These are phyloP conservation scores for Hormiphora californensis DNA, from an alignment of 37 sponge, comb jelly and placozoan genomes.

Conservation along the genomic window DNA sequence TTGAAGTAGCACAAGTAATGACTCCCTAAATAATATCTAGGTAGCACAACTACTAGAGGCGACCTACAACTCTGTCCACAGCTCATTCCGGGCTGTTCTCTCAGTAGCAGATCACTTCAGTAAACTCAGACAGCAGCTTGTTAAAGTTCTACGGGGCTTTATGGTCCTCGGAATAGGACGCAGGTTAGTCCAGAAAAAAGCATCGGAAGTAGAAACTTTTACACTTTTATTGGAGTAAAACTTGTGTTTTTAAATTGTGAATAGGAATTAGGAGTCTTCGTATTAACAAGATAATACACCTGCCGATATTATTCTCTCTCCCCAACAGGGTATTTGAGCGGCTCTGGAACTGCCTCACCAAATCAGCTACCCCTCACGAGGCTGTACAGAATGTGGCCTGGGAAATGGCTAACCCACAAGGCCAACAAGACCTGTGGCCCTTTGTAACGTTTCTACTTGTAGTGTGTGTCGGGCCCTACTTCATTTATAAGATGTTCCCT, in stretches of 20 bases:
- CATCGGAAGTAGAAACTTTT: no score
- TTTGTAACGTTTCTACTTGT: conserved; percentile 57
- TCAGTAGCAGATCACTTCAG: conserved; percentile 61
- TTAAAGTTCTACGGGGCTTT: conserved; percentile 40
- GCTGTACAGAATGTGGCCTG: neutral
- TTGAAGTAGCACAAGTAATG: neutral
- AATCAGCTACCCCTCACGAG: neutral
- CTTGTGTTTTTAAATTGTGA: no score
- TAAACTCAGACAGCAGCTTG: conserved; percentile 30
- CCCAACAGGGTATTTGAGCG: neutral
- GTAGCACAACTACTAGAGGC: conserved; percentile 63
- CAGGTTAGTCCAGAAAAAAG: conserved; percentile 21
- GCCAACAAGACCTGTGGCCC: conserved; percentile 55
- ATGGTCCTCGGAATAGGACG: conserved; percentile 43
- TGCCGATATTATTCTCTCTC: no score
- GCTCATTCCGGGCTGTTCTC: conserved; percentile 60
- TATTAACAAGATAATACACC: no score
- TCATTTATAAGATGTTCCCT: conserved; percentile 58
- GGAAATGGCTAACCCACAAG: neutral
- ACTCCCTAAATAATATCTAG: neutral
- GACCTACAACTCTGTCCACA: conserved; percentile 58
- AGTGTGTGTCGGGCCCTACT: conserved; percentile 57
- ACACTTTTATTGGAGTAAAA: no score
- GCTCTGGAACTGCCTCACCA: conserved; percentile 12
- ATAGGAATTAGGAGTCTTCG: no score